A percentile compares a stretch with the other conserved stretches of the same genome.
Evolutionary conservation across 2,113 vertebrate species (phyloP).

Genomic region (Heterocephalus glaber): DNA sequence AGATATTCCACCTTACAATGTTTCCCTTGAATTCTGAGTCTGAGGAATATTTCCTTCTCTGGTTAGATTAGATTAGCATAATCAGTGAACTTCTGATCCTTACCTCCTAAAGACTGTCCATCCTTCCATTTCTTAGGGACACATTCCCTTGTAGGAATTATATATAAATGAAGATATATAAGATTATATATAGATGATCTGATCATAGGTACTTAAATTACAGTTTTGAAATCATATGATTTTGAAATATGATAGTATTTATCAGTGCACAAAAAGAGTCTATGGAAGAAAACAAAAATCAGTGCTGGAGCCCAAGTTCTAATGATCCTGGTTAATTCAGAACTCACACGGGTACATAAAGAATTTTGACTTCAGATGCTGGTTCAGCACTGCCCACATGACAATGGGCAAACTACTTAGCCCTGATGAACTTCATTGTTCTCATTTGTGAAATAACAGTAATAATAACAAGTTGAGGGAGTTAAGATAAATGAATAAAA

Average conservation of each 20-base stretch:
- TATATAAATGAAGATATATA: neutral
- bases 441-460: neutral
- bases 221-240: neutral
- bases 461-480: neutral
- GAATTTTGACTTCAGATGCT: neutral
- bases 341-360: neutral
- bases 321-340: neutral
- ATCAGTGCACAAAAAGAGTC: neutral
- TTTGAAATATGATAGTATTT: neutral
- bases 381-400: neutral
- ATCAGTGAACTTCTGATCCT: neutral
- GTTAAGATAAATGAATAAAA: neutral
- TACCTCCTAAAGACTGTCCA: neutral
- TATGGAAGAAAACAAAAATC: neutral
- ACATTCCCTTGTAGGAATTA: neutral
- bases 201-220: neutral
- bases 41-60: neutral
- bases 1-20: neutral
- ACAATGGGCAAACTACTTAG: neutral
- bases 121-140: neutral
- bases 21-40: neutral
- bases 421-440: neutral
- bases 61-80: neutral
- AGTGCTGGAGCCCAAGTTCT: neutral
- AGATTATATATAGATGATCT: neutral